Evolutionary conservation across 2,888 invertebrate species (phyloP), one percentile per base, ranked within the genome.

Genomic region (Agriopis aurantiaria): DNA sequence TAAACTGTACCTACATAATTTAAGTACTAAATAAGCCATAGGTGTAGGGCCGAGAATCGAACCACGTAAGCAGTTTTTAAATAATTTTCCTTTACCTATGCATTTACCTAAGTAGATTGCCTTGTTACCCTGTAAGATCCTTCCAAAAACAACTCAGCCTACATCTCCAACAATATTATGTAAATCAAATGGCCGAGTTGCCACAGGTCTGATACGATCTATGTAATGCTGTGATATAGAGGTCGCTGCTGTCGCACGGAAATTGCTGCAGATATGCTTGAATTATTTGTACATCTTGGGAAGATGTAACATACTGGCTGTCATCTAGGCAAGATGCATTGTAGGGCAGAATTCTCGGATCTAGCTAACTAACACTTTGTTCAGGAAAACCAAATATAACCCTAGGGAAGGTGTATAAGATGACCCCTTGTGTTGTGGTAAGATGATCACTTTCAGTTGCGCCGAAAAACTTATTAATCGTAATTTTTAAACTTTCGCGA

Each of bases 211-310:
- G 59, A 59, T 59, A 58, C 33, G 5, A 64, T 55, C 60, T 60
- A 45, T 45, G 55, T 59, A 43, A 56, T 51, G 45, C 23, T 40
- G 68, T 78, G 74, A 77, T 71, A 71, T 76, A 80, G 74, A 49
- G 71, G 75, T 76, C 73, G 62, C 72, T 61, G 49, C 68, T 61
- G 62, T 74, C 75, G 68, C 49, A 53, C 9, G 41, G 56, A 60
- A 60, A 73, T 70, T 71, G 64, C 68, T 63, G 23, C 68, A 56
- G 73, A 74, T 77, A 74, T 40, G 51, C 52, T 57, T 71, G 75
- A 76, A 74, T 79, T 71, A 78, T 79, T 77, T 77, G 74, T 67
- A 57, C 46, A 56, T 68, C 68, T 67, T 46, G 53, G 14, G 55
- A 40, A 61, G 43, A 62, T 57, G 40, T 40, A 60, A 40, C 49